These are phyloP conservation scores for Nycteola revayana DNA, from an alignment of 2,888 invertebrate genomes.

Conservation along the genomic window DNA sequence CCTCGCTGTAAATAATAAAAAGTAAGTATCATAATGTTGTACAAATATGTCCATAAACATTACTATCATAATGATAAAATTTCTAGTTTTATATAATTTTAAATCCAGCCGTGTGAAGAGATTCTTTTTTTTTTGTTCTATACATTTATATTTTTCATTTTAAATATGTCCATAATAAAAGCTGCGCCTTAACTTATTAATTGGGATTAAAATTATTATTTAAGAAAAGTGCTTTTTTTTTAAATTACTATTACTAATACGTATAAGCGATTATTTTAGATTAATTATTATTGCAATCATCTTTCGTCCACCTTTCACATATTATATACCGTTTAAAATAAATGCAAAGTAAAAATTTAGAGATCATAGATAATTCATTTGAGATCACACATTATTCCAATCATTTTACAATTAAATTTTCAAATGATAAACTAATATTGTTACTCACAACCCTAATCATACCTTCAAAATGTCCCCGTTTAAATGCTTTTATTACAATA, in stretches of 20 bases:
- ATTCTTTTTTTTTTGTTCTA: conserved; percentile 54
- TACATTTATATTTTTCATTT: conserved; percentile 47
- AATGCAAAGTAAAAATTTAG: conserved; percentile 70
- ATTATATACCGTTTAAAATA: conserved; percentile 54
- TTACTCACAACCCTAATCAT: conserved; percentile 79
- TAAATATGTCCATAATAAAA: conserved; percentile 53
- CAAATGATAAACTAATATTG: conserved; percentile 68
- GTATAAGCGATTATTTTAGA: conserved; percentile 64
- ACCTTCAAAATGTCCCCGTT: conserved; percentile 49
- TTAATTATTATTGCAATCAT: conserved; percentile 62
- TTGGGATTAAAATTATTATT: conserved; percentile 61
- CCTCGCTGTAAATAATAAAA: conserved; percentile 27
- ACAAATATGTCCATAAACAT: conserved; percentile 41
- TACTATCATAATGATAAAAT: conserved; percentile 51
- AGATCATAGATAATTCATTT: conserved; percentile 67
- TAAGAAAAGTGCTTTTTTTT: conserved; percentile 55
- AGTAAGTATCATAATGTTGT: conserved; percentile 19
- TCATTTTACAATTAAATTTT: conserved; percentile 48
- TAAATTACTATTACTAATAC: conserved; percentile 62
- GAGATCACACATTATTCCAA: conserved; percentile 69
- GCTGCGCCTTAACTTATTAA: conserved; percentile 63
- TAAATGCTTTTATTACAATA: conserved; percentile 66
- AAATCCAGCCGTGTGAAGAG: conserved; percentile 57
- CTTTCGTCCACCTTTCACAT: conserved; percentile 45
- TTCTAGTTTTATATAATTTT: conserved; percentile 46